phyloP scores from a whole-genome alignment of 1,140 invertebrate genomes.

The Macrosteles quadrilineatus region DNA sequence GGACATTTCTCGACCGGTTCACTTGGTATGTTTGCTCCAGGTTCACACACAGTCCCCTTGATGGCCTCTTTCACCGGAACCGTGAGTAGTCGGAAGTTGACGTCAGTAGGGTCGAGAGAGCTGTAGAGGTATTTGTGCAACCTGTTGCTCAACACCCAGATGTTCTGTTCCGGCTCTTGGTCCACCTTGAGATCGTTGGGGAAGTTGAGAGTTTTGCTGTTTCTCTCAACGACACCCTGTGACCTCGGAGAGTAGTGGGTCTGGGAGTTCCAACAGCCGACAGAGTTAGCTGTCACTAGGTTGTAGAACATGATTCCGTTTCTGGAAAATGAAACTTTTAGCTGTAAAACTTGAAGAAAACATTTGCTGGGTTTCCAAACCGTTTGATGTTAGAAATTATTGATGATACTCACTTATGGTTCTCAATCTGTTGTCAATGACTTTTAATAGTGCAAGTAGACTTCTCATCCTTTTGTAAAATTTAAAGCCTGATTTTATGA shows the following conservation, averaged over 20 bases:
- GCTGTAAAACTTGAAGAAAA: background rate
- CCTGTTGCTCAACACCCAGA: slow-evolving; percentile 75
- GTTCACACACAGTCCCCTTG: slow-evolving; percentile 68
- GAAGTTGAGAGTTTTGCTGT: slow-evolving; percentile 64
- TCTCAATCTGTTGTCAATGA: no score
- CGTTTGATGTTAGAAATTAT: no score
- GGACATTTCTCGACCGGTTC: background rate
- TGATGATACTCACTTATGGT: no score
- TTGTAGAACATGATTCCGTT: slow-evolving; percentile 77
- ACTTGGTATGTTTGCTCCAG: slow-evolving; percentile 39
- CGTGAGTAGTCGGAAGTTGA: slow-evolving; percentile 71
- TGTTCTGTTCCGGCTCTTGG: slow-evolving; percentile 61
- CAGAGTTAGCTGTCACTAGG: slow-evolving; percentile 67
- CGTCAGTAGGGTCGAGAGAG: slow-evolving; percentile 61
- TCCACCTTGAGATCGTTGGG: slow-evolving; percentile 79
- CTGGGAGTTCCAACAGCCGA: slow-evolving; percentile 76
- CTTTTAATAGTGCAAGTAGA: no score
- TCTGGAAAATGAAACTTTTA: slow-evolving; percentile 57
- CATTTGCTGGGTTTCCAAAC: background rate
- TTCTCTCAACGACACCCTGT: slow-evolving; percentile 60
- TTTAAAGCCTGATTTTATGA: no score
- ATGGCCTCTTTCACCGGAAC: slow-evolving; percentile 62
- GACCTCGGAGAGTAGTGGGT: slow-evolving; percentile 51
- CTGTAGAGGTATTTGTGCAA: slow-evolving; percentile 73
- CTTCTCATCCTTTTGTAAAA: no score